These are phyloP conservation scores for Hystrix brachyura DNA, from an alignment of 2,113 vertebrate genomes.

Conservation along the genomic window DNA sequence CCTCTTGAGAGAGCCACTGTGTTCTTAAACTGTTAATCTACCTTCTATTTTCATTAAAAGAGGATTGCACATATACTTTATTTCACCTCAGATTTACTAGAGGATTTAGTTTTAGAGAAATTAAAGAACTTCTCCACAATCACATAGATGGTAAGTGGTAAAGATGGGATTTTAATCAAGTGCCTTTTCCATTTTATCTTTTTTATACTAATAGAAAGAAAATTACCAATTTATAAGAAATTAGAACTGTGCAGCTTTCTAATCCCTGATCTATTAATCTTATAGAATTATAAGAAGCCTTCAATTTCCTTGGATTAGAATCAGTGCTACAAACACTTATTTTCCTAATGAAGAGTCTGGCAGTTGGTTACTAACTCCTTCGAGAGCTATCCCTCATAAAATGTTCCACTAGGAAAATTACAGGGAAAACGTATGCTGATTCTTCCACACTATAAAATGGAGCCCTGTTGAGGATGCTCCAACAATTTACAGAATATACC, in stretches of 20 bases:
- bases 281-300: constrained; percentile 50
- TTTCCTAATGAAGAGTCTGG: constrained; percentile 54
- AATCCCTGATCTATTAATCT: constrained; percentile 50
- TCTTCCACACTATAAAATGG: not conserved
- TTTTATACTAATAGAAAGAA: constrained; percentile 41
- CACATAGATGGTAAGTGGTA: not conserved
- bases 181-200: constrained; percentile 24
- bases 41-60: not conserved
- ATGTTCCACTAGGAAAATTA: constrained; percentile 48
- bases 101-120: constrained; percentile 5
- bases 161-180: constrained; percentile 44
- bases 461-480: not conserved
- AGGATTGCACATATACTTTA: not conserved
- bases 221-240: constrained; percentile 61
- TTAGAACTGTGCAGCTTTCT: constrained; percentile 21
- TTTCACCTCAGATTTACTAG: not conserved
- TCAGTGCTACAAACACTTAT: not conserved
- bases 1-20: not conserved
- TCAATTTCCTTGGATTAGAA: constrained; percentile 47
- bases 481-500: constrained; percentile 36
- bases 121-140: not conserved
- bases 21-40: not conserved
- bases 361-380: not conserved
- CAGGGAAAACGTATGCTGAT: not conserved
- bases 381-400: not conserved